Evolutionary conservation across 2,797 vertebrate species (phyloP).

Genomic region (Enteromius viviparus): DNA sequence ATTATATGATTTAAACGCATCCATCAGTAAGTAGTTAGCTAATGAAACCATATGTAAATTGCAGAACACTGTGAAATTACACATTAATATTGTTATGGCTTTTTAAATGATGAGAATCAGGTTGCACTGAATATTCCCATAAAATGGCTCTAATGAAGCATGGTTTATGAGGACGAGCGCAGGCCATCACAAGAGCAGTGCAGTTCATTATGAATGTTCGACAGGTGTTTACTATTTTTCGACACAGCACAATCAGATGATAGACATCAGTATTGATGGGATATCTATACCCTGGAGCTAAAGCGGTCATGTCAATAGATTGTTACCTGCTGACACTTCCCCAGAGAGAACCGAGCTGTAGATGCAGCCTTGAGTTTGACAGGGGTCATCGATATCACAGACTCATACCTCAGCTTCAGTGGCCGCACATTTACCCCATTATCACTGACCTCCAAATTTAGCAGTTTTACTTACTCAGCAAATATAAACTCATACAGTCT

Average conservation of each 20-base stretch:
- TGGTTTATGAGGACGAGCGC: background rate
- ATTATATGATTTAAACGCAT: background rate
- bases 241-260: constrained; percentile 25
- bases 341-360: constrained; percentile 5
- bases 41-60: background rate
- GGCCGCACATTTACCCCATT: background rate
- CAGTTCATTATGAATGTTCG: constrained; percentile 27
- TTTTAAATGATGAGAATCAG: constrained; percentile 35
- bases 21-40: background rate
- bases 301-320: constrained; percentile 35
- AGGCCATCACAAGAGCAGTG: background rate
- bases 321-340: constrained; percentile 30
- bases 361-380: constrained; percentile 34
- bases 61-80: constrained; percentile 21
- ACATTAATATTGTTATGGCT: constrained; percentile 44
- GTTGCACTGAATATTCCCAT: constrained; percentile 19
- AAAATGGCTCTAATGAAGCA: constrained; percentile 38
- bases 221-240: constrained; percentile 16
- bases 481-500: background rate
- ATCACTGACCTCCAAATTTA: constrained; percentile 18
- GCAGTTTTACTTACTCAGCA: constrained; percentile 22
- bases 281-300: constrained; percentile 27
- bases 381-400: constrained; percentile 16
- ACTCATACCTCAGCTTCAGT: background rate
- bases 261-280: constrained; percentile 31